Evolutionary conservation across 2,888 invertebrate species (phyloP).

Genomic region (Xestia rhomboidea): DNA sequence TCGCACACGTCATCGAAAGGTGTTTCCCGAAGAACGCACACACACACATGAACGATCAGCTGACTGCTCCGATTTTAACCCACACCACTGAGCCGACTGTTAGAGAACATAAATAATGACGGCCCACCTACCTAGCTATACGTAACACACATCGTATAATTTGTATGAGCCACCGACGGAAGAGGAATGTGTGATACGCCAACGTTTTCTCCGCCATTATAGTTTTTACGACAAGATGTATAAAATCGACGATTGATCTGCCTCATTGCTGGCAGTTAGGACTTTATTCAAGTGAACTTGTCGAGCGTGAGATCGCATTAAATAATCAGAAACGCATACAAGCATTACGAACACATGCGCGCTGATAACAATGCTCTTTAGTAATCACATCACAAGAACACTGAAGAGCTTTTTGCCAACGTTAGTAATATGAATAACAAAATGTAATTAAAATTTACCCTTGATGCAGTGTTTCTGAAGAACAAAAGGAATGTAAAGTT

Average conservation of each 20-base stretch:
- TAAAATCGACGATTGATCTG: slow-evolving; percentile 81
- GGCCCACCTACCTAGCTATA: slow-evolving; percentile 90
- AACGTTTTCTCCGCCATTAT: slow-evolving; percentile 82
- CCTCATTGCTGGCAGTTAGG: slow-evolving; percentile 78
- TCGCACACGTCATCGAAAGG: slow-evolving; percentile 90
- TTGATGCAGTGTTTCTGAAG: slow-evolving; percentile 4
- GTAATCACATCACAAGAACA: slow-evolving; percentile 58
- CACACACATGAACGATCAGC: slow-evolving; percentile 87
- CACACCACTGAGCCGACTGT: slow-evolving; percentile 88
- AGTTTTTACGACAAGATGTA: slow-evolving; percentile 82
- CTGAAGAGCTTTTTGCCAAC: slow-evolving; percentile 52
- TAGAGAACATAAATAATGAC: slow-evolving; percentile 91
- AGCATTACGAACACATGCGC: slow-evolving; percentile 80
- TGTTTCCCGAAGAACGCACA: slow-evolving; percentile 90
- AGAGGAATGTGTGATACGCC: slow-evolving; percentile 87
- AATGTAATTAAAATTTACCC: slow-evolving; percentile 19
- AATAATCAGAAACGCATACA: slow-evolving; percentile 86
- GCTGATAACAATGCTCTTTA: slow-evolving; percentile 76
- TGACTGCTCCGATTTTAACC: slow-evolving; percentile 91
- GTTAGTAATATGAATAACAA: slow-evolving; percentile 28
- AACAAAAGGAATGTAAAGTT: slow-evolving; percentile 2
- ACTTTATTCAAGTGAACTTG: slow-evolving; percentile 75
- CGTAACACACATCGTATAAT: slow-evolving; percentile 89
- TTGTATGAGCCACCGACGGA: slow-evolving; percentile 87
- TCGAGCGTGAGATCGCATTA: slow-evolving; percentile 85